Conservation (phyloP, 2,113 vertebrate species). For the Pseudolaguvia tuberculata region DNA sequence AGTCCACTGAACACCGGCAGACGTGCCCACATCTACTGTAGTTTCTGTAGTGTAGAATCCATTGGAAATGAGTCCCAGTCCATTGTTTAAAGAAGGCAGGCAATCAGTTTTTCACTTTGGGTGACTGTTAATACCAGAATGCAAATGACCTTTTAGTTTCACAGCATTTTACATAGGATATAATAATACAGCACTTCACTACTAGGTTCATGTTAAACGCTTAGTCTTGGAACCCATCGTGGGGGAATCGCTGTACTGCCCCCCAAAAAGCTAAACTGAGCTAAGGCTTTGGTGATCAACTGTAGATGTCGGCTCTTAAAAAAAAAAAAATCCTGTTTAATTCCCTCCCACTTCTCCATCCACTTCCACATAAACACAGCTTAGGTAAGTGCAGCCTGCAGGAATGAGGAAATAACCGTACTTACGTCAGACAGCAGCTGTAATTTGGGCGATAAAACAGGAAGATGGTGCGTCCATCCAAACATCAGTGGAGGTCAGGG, state of each 20-base stretch:
- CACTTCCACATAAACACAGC: not conserved
- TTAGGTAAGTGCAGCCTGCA: conserved; percentile 23
- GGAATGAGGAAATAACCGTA: conserved; percentile 30
- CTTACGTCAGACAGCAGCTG: conserved; percentile 13
- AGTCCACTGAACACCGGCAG: too few species aligned
- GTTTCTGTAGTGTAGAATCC: too few species aligned
- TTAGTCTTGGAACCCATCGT: not conserved
- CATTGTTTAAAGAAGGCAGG: not conserved
- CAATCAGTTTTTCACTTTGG: not conserved
- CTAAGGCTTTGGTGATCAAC: conserved; percentile 31
- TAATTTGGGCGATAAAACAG: conserved; percentile 35
- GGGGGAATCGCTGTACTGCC: conserved; percentile 2
- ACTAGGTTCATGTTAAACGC: conserved; percentile 24
- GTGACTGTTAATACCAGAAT: not conserved
- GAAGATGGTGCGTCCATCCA: not conserved
- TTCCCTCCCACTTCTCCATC: not conserved
- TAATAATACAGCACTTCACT: too few species aligned
- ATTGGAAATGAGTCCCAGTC: not conserved
- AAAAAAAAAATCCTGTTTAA: conserved; percentile 47
- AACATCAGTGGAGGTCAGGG: conserved; percentile 8
- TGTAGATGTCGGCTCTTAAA: conserved; percentile 31
- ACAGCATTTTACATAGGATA: not conserved
- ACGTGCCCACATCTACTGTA: too few species aligned
- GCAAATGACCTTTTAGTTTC: not conserved
- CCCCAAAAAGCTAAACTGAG: conserved; percentile 10